phyloP scores from a whole-genome alignment of 1,140 invertebrate genomes.

The Papilio glaucus region DNA sequence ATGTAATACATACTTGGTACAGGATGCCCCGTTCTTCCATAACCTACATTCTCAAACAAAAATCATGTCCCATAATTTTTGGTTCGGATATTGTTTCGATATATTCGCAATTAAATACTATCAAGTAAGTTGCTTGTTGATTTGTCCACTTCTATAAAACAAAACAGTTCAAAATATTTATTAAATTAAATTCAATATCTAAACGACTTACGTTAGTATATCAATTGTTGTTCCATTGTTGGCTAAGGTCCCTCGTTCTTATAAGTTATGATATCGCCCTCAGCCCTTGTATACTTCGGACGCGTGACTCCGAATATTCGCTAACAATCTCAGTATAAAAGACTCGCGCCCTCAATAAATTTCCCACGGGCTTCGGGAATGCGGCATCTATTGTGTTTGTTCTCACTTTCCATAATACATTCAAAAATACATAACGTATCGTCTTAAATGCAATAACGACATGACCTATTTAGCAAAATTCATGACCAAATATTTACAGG shows the following conservation, averaged over 20 bases:
- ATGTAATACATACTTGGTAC: too few relatives aligned
- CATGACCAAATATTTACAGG: too few relatives aligned
- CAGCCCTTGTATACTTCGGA: conserved; percentile 20
- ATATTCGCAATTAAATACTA: too few relatives aligned
- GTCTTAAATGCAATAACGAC: neutral
- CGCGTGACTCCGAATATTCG: conserved; percentile 24
- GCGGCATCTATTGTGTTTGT: conserved; percentile 13
- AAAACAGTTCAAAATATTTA: neutral
- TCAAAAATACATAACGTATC: neutral
- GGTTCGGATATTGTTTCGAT: too few relatives aligned
- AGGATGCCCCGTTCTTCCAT: too few relatives aligned
- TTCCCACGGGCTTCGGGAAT: conserved; percentile 10
- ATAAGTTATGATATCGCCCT: conserved; percentile 13
- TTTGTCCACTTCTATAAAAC: neutral
- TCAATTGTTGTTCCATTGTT: neutral
- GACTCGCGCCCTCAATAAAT: conserved; percentile 13
- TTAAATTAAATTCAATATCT: neutral
- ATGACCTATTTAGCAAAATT: neutral
- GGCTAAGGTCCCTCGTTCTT: neutral
- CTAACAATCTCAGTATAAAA: conserved; percentile 14
- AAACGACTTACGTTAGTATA: neutral
- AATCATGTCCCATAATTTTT: too few relatives aligned
- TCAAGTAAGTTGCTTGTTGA: too few relatives aligned
- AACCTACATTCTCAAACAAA: too few relatives aligned
- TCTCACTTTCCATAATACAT: conserved; percentile 1